phyloP scores from a whole-genome alignment of 2,797 vertebrate species.

The Craterocephalus amniculus region DNA sequence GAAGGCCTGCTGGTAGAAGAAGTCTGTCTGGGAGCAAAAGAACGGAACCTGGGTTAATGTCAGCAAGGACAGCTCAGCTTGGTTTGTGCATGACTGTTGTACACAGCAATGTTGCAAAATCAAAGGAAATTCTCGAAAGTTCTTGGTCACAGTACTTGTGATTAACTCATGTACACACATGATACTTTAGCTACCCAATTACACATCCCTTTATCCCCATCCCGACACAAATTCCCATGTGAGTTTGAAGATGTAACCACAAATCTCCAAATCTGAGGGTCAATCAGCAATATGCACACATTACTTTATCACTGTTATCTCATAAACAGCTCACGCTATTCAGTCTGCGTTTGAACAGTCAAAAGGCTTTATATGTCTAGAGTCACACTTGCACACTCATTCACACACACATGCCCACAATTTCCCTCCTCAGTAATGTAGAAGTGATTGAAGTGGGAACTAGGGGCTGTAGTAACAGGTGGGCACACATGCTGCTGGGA shows the following conservation, averaged over 20 bases:
- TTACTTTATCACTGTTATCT: not conserved
- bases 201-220: not conserved
- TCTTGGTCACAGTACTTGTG: conserved; percentile 2
- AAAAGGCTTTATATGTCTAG: conserved; percentile 46
- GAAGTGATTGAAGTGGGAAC: conserved; percentile 75
- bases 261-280: conserved; percentile 26
- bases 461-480: conserved; percentile 76
- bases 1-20: conserved; percentile 25
- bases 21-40: conserved; percentile 8
- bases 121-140: conserved; percentile 9
- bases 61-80: conserved; percentile 18
- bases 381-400: conserved; percentile 28
- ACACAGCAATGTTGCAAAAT: conserved; percentile 1
- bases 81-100: not conserved
- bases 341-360: conserved; percentile 16
- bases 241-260: not conserved
- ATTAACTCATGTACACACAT: no score
- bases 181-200: not conserved
- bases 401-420: conserved; percentile 37
- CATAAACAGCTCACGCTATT: not conserved
- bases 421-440: conserved; percentile 54
- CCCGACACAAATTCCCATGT: not conserved
- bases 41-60: conserved; percentile 4
- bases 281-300: conserved; percentile 21
- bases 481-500: conserved; percentile 73